phyloP scores from a whole-genome alignment of 1,140 invertebrate genomes.

The fruit fly (Drosophila melanogaster) region DNA sequence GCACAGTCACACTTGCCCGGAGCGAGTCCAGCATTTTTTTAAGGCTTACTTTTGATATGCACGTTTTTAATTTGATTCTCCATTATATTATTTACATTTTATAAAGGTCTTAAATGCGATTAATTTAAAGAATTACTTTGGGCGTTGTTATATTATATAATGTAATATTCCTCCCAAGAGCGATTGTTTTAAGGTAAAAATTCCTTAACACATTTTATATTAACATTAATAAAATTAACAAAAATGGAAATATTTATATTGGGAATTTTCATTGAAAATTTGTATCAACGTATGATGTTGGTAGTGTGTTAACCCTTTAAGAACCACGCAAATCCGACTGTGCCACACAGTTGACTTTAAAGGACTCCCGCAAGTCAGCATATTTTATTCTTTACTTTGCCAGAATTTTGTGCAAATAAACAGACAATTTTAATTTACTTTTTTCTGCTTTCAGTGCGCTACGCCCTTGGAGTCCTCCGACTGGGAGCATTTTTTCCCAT shows the following conservation, averaged over 20 bases:
- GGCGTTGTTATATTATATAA: too few species aligned
- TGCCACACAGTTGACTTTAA: slow-evolving; percentile 51
- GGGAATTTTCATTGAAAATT: too few species aligned
- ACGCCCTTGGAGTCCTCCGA: slow-evolving; percentile 25
- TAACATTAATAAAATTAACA: too few species aligned
- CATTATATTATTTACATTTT: neutral
- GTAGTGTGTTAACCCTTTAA: neutral
- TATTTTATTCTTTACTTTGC: slow-evolving; percentile 50
- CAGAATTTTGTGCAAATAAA: slow-evolving; percentile 73
- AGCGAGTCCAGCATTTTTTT: too few species aligned
- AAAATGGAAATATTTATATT: too few species aligned
- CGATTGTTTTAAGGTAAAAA: too few species aligned
- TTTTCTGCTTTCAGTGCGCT: slow-evolving; percentile 50
- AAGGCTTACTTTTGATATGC: neutral
- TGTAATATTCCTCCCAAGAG: too few species aligned
- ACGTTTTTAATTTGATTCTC: neutral
- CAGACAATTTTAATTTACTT: slow-evolving; percentile 82
- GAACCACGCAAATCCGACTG: slow-evolving; percentile 1
- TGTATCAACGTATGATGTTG: neutral
- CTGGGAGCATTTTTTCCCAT: slow-evolving; percentile 58
- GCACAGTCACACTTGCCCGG: slow-evolving; percentile 10
- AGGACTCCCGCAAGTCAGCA: slow-evolving; percentile 47
- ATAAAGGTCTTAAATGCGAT: neutral
- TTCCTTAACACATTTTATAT: too few species aligned
- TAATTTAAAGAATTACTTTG: too few species aligned